Percentiles rank a stretch among this genome's conserved stretches.
Evolutionary conservation across 2,888 invertebrate genomes (phyloP).

Genomic region (Xiphydria camelus): DNA sequence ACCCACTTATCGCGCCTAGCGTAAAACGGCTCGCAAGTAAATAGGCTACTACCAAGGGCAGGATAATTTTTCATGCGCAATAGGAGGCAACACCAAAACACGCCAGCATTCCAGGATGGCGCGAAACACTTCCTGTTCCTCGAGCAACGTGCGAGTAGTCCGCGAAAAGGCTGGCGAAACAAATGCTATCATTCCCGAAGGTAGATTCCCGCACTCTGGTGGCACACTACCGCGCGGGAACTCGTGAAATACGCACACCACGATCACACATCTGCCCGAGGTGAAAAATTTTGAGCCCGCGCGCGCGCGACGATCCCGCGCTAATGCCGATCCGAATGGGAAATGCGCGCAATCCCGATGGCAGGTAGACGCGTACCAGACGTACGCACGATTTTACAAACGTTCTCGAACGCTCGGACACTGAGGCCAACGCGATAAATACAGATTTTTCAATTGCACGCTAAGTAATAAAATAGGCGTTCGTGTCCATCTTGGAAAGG

Average conservation of each 20-base stretch:
- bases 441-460: slow-evolving; percentile 14
- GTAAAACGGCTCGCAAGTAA: slow-evolving; percentile 28
- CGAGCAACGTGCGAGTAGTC: not conserved
- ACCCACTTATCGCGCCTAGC: slow-evolving; percentile 37
- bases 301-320: not conserved
- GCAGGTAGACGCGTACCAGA: no score
- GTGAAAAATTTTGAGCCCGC: slow-evolving; percentile 30
- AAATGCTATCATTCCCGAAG: no score
- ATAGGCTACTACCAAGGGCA: slow-evolving; percentile 55
- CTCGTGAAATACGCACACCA: slow-evolving; percentile 23
- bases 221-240: slow-evolving; percentile 21
- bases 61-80: slow-evolving; percentile 57
- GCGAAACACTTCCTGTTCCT: slow-evolving; percentile 4
- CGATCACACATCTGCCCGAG: slow-evolving; percentile 33
- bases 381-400: no score
- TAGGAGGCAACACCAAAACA: slow-evolving; percentile 36
- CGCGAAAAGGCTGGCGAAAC: slow-evolving; percentile 1
- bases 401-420: not conserved
- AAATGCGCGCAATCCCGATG: no score
- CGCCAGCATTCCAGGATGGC: slow-evolving; percentile 38
- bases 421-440: slow-evolving; percentile 3
- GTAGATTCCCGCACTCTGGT: slow-evolving; percentile 26
- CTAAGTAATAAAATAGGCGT: slow-evolving; percentile 37
- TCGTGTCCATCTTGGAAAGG: slow-evolving; percentile 58
- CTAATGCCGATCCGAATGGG: no score